A percentile compares a stretch with the other conserved stretches of the same genome.
Evolutionary conservation across 2,888 invertebrate genomes (phyloP).

Genomic region (Ariolimax columbianus): DNA sequence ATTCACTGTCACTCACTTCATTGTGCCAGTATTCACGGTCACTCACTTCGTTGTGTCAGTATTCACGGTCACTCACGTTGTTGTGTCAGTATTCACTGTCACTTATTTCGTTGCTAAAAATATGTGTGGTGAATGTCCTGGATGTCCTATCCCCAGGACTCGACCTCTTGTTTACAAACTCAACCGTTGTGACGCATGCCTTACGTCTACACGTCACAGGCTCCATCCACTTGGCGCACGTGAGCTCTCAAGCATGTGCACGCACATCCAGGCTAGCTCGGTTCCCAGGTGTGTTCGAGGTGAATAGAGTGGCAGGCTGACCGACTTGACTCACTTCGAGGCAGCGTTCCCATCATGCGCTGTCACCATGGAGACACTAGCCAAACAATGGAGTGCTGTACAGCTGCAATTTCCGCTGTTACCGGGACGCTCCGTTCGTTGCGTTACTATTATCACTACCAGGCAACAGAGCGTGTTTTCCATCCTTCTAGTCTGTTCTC

Average conservation of each 20-base stretch:
- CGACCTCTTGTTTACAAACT: background rate
- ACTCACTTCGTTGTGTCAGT: too few species aligned
- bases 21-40: too few species aligned
- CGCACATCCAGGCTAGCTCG: background rate
- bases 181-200: background rate
- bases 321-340: slow-evolving; percentile 16
- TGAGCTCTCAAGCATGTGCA: background rate
- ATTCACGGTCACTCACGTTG: too few species aligned
- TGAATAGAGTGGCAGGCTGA: slow-evolving; percentile 7
- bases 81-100: too few species aligned
- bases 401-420: slow-evolving; percentile 32
- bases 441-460: background rate
- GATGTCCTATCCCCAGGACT: background rate
- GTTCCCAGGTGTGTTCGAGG: slow-evolving; percentile 25
- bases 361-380: slow-evolving; percentile 31
- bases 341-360: slow-evolving; percentile 24
- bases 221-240: background rate
- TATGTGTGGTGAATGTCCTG: too few species aligned
- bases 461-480: background rate
- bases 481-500: background rate
- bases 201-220: background rate
- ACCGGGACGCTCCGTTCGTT: background rate
- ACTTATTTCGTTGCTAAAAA: too few species aligned
- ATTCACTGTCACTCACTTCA: too few species aligned
- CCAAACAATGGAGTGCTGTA: slow-evolving; percentile 27